These are phyloP conservation scores for Darevskia nairensis DNA, from an alignment of 2,797 vertebrate species.

Conservation along the genomic window DNA sequence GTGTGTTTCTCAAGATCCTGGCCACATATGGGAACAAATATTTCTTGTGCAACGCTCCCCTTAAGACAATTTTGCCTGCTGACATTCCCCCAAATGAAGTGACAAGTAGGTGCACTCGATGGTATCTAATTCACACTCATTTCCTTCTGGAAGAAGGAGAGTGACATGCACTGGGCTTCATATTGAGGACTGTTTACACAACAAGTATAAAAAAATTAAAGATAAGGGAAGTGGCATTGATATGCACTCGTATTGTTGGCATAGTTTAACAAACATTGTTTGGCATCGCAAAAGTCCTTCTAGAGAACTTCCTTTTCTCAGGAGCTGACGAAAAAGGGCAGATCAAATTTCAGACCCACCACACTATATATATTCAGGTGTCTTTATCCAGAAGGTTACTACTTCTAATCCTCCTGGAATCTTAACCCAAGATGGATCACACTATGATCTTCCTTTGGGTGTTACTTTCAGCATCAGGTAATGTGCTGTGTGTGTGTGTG, in stretches of 20 bases:
- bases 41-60: not conserved
- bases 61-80: not conserved
- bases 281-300: slow-evolving; percentile 21
- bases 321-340: not conserved
- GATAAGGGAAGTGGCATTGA: slow-evolving; percentile 21
- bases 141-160: slow-evolving; percentile 15
- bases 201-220: slow-evolving; percentile 8
- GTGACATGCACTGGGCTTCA: slow-evolving; percentile 2
- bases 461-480: slow-evolving; percentile 33
- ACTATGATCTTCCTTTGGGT: slow-evolving; percentile 21
- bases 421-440: slow-evolving; percentile 22
- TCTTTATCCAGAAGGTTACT: not conserved
- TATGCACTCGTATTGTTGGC: slow-evolving; percentile 7
- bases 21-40: not conserved
- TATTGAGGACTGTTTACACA: slow-evolving; percentile 27
- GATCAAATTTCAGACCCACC: slow-evolving; percentile 31
- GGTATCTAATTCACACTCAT: not conserved
- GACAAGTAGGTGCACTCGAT: not conserved
- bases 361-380: slow-evolving; percentile 28
- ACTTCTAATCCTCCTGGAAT: not conserved
- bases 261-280: slow-evolving; percentile 9
- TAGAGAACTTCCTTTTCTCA: slow-evolving; percentile 18
- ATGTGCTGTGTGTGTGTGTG: not conserved
- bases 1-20: not conserved
- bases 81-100: not conserved